phyloP scores from a whole-genome alignment of 2,888 invertebrate genomes.

The Cataglyphis rosenhaueri region DNA sequence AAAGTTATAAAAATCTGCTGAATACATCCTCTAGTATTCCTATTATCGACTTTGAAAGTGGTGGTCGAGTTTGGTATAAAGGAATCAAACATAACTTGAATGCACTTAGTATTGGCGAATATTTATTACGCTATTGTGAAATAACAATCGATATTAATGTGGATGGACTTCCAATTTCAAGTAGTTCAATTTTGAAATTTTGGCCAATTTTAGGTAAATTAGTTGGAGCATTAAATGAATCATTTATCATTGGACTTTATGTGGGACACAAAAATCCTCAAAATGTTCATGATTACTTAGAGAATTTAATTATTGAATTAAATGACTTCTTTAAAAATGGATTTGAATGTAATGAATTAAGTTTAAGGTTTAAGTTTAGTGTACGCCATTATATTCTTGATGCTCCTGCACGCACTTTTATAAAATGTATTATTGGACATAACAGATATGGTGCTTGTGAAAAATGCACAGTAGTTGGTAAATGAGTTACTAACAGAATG shows the following conservation, averaged over 20 bases:
- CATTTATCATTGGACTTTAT: conserved; percentile 14
- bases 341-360: neutral
- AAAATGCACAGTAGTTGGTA: no score
- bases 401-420: neutral
- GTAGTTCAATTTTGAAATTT: neutral
- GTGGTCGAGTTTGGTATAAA: neutral
- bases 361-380: neutral
- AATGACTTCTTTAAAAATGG: neutral
- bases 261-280: neutral
- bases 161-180: conserved; percentile 2
- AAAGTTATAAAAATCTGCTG: neutral
- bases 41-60: neutral
- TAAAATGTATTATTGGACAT: no score
- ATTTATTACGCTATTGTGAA: neutral
- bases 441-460: no score
- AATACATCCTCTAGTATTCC: neutral
- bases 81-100: neutral
- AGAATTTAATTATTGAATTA: neutral
- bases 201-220: neutral
- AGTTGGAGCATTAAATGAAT: neutral
- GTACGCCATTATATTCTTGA: neutral
- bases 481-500: no score
- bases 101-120: neutral
- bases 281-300: neutral
- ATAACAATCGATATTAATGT: neutral